Evolutionary conservation across 2,888 invertebrate species (phyloP), one percentile per base, ranked within the genome.

Genomic region (Globia sparganii): DNA sequence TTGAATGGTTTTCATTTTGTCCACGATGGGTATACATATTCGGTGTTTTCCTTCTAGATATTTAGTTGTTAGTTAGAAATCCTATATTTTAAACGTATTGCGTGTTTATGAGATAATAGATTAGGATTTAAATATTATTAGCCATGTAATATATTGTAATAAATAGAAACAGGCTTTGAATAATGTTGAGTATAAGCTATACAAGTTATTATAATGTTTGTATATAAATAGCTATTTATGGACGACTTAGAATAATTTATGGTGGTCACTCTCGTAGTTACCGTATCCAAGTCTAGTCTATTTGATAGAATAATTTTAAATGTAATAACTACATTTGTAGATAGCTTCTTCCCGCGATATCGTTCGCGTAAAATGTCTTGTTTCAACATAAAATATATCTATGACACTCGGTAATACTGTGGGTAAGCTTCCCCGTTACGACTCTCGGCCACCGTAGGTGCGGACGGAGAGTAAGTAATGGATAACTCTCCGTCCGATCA

Each of bases 1-100:
- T 56, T 28, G 1, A 11, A 15, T n/a, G 64, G 34, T 56, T 78
- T 56, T 31, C 9, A 37, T 49, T 31, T 43, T 53, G 15, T 13
- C 8, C 37, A 56, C 18, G 25, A 18, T 78, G 64, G 40, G n/a
- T 82, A 79, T 49, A 75, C 70, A 70, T 80, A 70, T 72, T 72
- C 25, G 18, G 18, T 28, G 43, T 66, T 70, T 79, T 71, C 79
- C 80, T 67, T 34, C 13, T 46, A 37, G 0, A 21, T 62, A 67
- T 28, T 71, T 71, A 82, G 81, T 82, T 56, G 21, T 11, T 31
- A 13, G 8, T 53, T 5, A 58, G 65, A 46, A 64, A 25, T 64
- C 43, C 25, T 72, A 25, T 53, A 58, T 49, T 34, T 34, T 31
- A 53, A 58, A 74, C 65, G 58, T 37, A 15, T 61, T 62, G 4